These are phyloP conservation scores for Pollenia amentaria DNA, from an alignment of 2,888 invertebrate species.

Conservation along the genomic window DNA sequence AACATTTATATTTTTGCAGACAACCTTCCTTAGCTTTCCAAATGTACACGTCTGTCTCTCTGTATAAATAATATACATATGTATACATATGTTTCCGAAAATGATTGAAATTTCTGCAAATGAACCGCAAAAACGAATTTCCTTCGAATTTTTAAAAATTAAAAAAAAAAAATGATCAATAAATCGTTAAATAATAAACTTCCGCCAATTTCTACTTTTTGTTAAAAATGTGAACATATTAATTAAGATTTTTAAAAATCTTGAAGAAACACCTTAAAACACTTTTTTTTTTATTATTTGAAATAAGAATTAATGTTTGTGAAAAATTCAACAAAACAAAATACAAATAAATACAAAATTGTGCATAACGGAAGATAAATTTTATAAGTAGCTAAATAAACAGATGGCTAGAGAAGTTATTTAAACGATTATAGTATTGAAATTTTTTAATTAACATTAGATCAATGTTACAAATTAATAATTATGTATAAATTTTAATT, in stretches of 20 bases:
- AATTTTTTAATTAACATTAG: neutral
- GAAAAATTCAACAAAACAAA: constrained; percentile 13
- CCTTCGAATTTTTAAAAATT: neutral
- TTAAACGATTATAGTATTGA: neutral
- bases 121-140: constrained; percentile 9
- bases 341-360: constrained; percentile 24
- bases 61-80: too few species aligned
- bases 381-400: neutral
- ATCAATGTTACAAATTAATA: constrained; percentile 27
- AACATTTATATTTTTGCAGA: too few species aligned
- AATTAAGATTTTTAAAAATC: neutral
- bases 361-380: constrained; percentile 34
- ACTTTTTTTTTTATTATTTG: neutral
- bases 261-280: constrained; percentile 38
- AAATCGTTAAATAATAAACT: constrained; percentile 33
- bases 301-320: neutral
- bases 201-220: constrained; percentile 28
- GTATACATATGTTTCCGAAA: too few species aligned
- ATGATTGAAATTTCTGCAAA: too few species aligned
- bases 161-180: too few species aligned
- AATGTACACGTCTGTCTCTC: too few species aligned
- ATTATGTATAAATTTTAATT: neutral
- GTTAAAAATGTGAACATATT: constrained; percentile 2
- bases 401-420: neutral
- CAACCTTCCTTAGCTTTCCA: too few species aligned